phyloP scores from a whole-genome alignment of 2,888 invertebrate genomes.

The Globia sparganii region DNA sequence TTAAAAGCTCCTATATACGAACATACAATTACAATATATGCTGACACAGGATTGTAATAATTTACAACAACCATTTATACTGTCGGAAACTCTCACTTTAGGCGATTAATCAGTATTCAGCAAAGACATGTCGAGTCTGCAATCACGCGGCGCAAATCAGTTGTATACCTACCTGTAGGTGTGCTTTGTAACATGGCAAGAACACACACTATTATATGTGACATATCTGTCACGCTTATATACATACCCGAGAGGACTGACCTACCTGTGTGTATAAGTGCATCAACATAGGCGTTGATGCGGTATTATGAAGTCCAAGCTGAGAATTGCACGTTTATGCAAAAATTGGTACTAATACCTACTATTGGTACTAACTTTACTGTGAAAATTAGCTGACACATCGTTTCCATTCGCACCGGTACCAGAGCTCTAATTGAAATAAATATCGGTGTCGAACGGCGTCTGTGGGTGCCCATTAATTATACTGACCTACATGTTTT shows the following conservation, averaged over 20 bases:
- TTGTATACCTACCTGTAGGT: constrained; percentile 6
- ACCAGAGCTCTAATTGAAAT: constrained; percentile 53
- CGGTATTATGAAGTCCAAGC: neutral
- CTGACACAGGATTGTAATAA: neutral
- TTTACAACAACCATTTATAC: constrained; percentile 26
- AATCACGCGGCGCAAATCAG: constrained; percentile 47
- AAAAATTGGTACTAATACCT: neutral
- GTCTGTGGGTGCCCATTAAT: constrained; percentile 54
- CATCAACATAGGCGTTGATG: neutral
- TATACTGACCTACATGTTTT: constrained; percentile 58
- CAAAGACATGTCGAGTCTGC: constrained; percentile 52
- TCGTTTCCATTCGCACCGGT: constrained; percentile 37
- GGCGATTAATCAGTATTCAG: constrained; percentile 49
- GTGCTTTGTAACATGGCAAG: constrained; percentile 13
- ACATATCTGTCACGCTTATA: constrained; percentile 33
- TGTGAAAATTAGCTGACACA: constrained; percentile 43
- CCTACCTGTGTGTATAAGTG: neutral
- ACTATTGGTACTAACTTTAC: constrained; percentile 29
- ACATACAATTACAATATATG: neutral
- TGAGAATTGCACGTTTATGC: neutral
- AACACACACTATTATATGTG: constrained; percentile 26
- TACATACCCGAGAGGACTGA: constrained; percentile 15
- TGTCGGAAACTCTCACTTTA: constrained; percentile 25
- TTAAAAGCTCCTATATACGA: neutral
- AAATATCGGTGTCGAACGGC: constrained; percentile 52